Evolutionary conservation across 2,113 vertebrate genomes (phyloP).

Genomic region (Vidua macroura): DNA sequence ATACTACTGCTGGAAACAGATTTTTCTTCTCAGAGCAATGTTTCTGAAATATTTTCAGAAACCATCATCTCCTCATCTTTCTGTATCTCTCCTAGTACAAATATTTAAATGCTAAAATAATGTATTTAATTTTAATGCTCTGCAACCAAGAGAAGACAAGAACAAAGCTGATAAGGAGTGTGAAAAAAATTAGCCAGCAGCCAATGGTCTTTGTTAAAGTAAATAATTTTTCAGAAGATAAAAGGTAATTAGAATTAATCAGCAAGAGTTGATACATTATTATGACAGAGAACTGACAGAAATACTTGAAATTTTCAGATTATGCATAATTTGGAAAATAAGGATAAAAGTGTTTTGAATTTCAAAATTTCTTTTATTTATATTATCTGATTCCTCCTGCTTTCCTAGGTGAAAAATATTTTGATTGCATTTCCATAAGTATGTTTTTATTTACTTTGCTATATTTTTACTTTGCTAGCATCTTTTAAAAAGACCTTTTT

Average conservation of each 20-base stretch:
- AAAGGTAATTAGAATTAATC: not conserved
- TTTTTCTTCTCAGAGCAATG: not conserved
- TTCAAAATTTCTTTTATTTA: not conserved
- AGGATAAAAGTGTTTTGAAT: not conserved
- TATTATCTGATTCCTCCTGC: not conserved
- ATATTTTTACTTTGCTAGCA: not conserved
- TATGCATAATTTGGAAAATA: not conserved
- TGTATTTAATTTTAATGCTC: not conserved
- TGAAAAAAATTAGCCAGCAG: not conserved
- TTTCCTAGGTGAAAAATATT: not conserved
- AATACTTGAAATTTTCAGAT: not conserved
- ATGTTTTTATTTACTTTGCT: not conserved
- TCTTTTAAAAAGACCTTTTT: not conserved
- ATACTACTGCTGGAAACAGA: not conserved
- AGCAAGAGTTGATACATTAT: not conserved
- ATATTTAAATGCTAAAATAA: not conserved
- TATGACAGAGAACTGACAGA: not conserved
- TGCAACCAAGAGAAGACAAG: not conserved
- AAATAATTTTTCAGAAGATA: not conserved
- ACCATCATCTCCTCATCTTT: not conserved
- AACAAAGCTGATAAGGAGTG: not conserved
- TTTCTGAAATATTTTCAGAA: not conserved
- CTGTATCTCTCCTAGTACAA: not conserved
- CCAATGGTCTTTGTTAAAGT: not conserved
- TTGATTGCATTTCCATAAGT: not conserved